Conservation (phyloP, 2,888 invertebrate species). For the Odontothrips loti region DNA sequence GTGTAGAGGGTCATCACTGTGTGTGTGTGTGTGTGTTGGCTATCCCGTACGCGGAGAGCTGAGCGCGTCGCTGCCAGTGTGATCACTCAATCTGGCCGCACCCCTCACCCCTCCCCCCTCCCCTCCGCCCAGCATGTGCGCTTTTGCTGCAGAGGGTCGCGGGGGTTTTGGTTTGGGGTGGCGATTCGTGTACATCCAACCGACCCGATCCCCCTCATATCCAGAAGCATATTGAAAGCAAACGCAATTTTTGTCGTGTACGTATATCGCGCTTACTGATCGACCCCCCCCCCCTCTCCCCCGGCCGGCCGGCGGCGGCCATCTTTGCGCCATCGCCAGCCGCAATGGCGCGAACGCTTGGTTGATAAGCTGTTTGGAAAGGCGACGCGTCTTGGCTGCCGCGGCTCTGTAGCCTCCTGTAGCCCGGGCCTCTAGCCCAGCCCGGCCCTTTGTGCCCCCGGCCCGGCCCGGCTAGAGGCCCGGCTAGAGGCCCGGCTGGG, state of each 20-base stretch:
- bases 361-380: background rate
- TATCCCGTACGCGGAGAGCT: background rate
- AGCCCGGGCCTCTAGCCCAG: no score
- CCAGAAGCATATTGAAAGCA: conserved; percentile 13
- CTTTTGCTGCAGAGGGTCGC: no score
- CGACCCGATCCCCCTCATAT: no score
- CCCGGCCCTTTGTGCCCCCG: no score
- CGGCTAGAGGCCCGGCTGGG: no score
- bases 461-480: background rate
- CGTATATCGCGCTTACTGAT: background rate
- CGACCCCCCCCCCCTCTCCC: background rate
- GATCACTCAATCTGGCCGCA: conserved; percentile 5
- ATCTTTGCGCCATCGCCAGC: background rate
- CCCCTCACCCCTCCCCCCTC: no score
- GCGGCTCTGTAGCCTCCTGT: no score
- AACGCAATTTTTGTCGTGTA: conserved; percentile 1
- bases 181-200: no score
- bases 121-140: no score
- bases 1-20: conserved; percentile 24
- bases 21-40: background rate
- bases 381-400: background rate
- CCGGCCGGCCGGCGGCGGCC: background rate
- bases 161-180: no score
- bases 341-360: no score
- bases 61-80: background rate